phyloP scores from a whole-genome alignment of 2,797 vertebrate species.

The Cheirogaleus major region DNA sequence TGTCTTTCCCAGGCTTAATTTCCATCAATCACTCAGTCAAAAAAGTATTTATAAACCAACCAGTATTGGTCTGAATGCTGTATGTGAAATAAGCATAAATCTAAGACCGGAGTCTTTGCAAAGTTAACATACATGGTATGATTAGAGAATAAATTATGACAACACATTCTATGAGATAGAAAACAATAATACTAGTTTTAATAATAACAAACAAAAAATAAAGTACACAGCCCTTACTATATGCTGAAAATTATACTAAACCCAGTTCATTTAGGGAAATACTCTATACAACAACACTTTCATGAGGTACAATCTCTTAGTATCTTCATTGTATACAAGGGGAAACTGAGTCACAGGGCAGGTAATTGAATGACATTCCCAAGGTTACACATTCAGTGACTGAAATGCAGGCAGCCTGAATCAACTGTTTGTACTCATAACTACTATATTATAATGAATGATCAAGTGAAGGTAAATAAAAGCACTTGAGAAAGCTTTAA shows the following conservation, averaged over 20 bases:
- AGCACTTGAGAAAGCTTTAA: background rate
- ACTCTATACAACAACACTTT: background rate
- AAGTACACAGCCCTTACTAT: background rate
- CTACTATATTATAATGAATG: background rate
- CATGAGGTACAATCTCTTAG: background rate
- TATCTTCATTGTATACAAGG: background rate
- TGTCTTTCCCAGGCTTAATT: background rate
- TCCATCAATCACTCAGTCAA: background rate
- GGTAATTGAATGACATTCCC: background rate
- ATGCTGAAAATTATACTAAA: background rate
- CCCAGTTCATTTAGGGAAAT: background rate
- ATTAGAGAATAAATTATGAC: background rate
- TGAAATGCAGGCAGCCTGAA: background rate
- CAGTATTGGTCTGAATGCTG: background rate
- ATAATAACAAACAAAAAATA: background rate
- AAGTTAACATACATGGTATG: background rate
- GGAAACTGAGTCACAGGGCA: background rate
- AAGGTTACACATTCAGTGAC: background rate
- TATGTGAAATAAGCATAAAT: background rate
- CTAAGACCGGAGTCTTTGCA: background rate
- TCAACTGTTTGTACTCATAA: background rate
- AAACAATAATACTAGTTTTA: background rate
- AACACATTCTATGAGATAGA: background rate
- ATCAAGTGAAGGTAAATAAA: background rate
- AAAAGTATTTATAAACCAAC: background rate